A percentile compares a stretch with the other conserved stretches of the same genome.
Evolutionary conservation across 1,140 invertebrate genomes (phyloP).

Genomic region (Drosophila sp.): DNA sequence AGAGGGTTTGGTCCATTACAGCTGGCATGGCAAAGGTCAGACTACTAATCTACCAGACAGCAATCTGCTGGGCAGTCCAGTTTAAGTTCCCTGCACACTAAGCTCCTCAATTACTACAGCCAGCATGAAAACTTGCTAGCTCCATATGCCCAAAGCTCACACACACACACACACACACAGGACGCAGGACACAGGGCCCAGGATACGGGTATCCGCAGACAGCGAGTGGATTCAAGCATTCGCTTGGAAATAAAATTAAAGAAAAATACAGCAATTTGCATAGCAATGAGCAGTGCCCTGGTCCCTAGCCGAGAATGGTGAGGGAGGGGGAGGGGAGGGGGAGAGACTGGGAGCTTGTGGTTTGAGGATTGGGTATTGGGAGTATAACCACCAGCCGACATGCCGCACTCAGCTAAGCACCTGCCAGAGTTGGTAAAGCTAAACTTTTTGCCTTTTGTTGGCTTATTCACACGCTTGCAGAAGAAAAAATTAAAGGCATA

Average conservation of each 20-base stretch:
- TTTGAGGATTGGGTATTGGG: conserved; percentile 1
- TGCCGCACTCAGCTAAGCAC: conserved; percentile 33
- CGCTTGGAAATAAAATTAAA: conserved; percentile 73
- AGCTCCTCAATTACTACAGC: conserved; percentile 59
- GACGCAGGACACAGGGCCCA: conserved; percentile 30
- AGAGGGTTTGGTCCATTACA: neutral
- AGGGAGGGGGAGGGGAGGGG: neutral
- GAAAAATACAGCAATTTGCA: conserved; percentile 77
- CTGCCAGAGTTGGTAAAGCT: conserved; percentile 23
- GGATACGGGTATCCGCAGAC: conserved; percentile 19
- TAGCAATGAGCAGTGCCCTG: conserved; percentile 57
- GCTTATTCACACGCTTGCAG: neutral
- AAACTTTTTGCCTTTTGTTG: conserved; percentile 49
- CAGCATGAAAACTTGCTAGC: conserved; percentile 33
- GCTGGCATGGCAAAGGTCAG: conserved; percentile 39
- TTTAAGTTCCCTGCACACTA: conserved; percentile 25
- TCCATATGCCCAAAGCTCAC: conserved; percentile 19
- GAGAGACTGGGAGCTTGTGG: neutral
- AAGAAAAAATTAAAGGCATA: neutral
- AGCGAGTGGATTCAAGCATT: conserved; percentile 20
- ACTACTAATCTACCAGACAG: conserved; percentile 46
- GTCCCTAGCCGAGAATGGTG: conserved; percentile 1
- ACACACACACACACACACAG: conserved; percentile 16
- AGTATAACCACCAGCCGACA: conserved; percentile 50
- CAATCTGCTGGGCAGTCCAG: conserved; percentile 2